Evolutionary conservation across 2,888 invertebrate genomes (phyloP), one percentile per base, ranked within the genome.

Genomic region (Ferrisia virgata): DNA sequence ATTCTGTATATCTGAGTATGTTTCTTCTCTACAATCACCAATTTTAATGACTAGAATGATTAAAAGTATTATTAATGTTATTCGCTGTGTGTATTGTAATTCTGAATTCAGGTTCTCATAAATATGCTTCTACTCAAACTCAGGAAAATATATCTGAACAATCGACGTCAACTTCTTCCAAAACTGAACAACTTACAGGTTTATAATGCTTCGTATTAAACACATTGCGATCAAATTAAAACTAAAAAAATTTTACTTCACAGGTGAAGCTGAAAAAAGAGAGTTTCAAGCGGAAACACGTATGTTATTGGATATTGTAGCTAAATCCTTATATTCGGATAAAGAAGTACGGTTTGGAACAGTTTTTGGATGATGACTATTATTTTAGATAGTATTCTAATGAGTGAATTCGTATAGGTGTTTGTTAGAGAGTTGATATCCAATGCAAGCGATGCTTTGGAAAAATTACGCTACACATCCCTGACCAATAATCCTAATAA

Each of bases 231-330:
- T 53, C n/a, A 33, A 15, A 28, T 33, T 6, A 13, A 9, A 15
- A 33, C 18, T 58, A 33, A 1, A 58, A 15, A 1, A 18, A 8
- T 36, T 58, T 28, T 18, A 18, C 58, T 13, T 88, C 87, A 64
- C 86, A 91, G 91, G 93, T 22, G 92, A 93, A 87, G 87, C 89
- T 43, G 90, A 90, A 76, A 94, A 93, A 88, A 94, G 94, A 89
- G 97, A 98, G 88, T 99, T 99, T 88, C 96, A 98, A 89, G 98
- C 99, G 0, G 99, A 99, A 90, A 99, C 98, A 0, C 91, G 94
- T 85, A 97, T 97, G 94, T 89, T 99, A 58, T 89, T 99, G 79
- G 97, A 99, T 88, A 99, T 99, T 89, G 99, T 99, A 0, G 99
- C 99, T 0, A 94, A 96, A 88, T 98, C 98, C 0, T 90, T 99